phyloP scores from a whole-genome alignment of 2,113 vertebrate species.

The Aptenodytes patagonicus region DNA sequence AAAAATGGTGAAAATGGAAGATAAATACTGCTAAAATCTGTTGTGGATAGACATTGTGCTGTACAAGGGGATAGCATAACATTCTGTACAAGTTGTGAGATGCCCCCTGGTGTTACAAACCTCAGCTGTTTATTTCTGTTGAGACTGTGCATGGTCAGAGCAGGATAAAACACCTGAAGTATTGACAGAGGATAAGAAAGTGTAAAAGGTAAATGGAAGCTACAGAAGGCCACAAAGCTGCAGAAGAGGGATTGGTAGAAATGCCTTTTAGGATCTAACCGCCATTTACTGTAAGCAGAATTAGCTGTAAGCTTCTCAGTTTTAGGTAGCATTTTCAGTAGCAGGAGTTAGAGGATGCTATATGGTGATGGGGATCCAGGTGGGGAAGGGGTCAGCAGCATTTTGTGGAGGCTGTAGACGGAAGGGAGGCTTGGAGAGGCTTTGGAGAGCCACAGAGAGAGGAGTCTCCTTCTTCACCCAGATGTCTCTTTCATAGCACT shows the following conservation, averaged over 20 bases:
- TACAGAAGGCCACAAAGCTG: background rate
- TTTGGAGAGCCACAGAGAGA: background rate
- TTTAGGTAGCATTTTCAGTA: background rate
- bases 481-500: background rate
- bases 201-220: background rate
- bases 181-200: background rate
- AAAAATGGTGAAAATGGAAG: background rate
- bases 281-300: background rate
- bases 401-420: background rate
- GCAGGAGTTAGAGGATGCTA: background rate
- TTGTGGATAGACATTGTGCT: background rate
- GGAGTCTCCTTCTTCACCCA: background rate
- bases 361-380: background rate
- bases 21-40: background rate
- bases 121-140: background rate
- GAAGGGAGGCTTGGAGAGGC: background rate
- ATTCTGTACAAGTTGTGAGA: background rate
- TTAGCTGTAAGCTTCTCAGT: background rate
- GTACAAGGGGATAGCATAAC: background rate
- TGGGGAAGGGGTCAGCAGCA: background rate
- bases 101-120: slow-evolving; percentile 33
- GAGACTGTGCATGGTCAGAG: background rate
- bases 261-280: background rate
- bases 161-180: background rate
- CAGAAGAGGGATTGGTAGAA: background rate